A percentile compares a stretch with the other conserved stretches of the same genome.
Conservation (phyloP, 2,797 vertebrate genomes). For the Argya squamiceps region DNA sequence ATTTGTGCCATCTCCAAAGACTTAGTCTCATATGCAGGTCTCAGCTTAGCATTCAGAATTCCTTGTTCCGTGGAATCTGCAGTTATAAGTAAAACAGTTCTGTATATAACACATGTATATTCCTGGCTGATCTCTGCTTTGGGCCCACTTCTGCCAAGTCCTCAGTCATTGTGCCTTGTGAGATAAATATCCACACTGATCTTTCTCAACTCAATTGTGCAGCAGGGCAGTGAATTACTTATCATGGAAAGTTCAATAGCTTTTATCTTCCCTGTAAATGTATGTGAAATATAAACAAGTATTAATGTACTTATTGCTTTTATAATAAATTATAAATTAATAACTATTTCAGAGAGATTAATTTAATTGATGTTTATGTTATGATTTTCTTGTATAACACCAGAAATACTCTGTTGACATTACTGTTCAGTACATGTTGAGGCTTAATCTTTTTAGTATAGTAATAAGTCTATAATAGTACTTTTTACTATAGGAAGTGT, state of each 20-base stretch:
- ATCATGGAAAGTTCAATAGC: not conserved
- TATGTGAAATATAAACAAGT: not conserved
- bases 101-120: fast-evolving
- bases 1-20: not conserved
- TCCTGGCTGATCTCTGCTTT: not conserved
- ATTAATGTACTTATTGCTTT: not conserved
- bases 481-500: not conserved
- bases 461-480: too few species aligned
- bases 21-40: not conserved
- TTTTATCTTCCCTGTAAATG: not conserved
- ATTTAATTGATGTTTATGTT: not conserved
- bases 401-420: not conserved
- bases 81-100: not conserved
- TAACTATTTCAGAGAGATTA: not conserved
- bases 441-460: too few species aligned
- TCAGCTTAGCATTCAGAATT: not conserved
- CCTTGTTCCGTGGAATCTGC: not conserved
- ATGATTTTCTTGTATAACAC: not conserved
- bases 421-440: not conserved
- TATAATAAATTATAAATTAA: not conserved
- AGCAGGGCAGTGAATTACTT: not conserved
- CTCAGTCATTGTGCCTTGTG: not conserved
- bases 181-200: not conserved
- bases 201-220: not conserved
- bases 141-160: not conserved